Conservation (phyloP, 1,140 invertebrate genomes). For the Cydia fagiglandana region DNA sequence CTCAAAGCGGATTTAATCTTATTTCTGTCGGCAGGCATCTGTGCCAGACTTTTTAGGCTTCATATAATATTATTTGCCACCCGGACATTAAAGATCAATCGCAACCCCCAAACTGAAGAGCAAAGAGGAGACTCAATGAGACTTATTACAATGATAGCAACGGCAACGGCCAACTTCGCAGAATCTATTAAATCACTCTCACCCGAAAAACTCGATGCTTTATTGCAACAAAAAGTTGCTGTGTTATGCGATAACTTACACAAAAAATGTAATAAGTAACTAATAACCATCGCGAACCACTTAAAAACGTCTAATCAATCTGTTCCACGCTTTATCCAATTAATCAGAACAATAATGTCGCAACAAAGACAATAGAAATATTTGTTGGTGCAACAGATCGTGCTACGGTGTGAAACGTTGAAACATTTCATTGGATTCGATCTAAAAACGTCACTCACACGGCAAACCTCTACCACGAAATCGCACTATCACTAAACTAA, state of each 20-base stretch:
- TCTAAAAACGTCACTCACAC: conserved; percentile 59
- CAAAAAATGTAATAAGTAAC: not conserved
- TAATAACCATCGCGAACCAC: not conserved
- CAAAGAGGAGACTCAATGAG: too few relatives aligned
- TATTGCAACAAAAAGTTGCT: not conserved
- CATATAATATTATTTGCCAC: too few relatives aligned
- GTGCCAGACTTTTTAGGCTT: too few relatives aligned
- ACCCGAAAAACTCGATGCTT: too few relatives aligned
- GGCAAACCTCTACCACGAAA: conserved; percentile 20
- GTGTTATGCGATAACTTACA: not conserved
- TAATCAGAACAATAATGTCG: conserved; percentile 41
- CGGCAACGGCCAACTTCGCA: too few relatives aligned
- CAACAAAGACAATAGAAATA: conserved; percentile 46
- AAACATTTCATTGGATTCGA: conserved; percentile 48
- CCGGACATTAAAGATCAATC: too few relatives aligned
- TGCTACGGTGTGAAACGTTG: conserved; percentile 44
- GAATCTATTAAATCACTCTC: too few relatives aligned
- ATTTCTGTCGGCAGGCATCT: too few relatives aligned
- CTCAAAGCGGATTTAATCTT: too few relatives aligned
- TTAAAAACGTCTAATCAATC: conserved; percentile 22
- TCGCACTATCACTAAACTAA: not conserved
- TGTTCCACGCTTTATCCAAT: conserved; percentile 31
- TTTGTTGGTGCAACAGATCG: conserved; percentile 37
- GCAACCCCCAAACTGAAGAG: too few relatives aligned
- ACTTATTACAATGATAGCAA: too few relatives aligned